Base-by-base conservation (phyloP, 2,797 vertebrate genomes). In the Cuculus canorus region DNA sequence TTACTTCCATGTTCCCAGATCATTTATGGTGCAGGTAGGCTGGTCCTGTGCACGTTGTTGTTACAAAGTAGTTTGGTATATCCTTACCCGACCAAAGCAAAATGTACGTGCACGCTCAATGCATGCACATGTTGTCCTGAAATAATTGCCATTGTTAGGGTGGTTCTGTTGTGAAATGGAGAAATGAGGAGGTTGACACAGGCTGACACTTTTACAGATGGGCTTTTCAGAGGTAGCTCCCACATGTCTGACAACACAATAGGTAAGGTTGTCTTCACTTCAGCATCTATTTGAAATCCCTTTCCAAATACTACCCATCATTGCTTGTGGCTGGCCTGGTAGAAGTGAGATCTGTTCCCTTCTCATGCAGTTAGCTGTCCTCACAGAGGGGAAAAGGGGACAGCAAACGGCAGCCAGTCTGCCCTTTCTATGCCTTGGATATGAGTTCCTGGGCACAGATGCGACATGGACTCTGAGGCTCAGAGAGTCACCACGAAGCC, bases 91-190 rank as follows among this genome's bases (percentile, higher is more conserved):
- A 17, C 15, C 18, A n/a, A 50, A 65, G 32, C 1, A 35, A 53
- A 87, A 53, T 13, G 3, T 23, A 5, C 0, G 0, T 15, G 50
- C 8, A 5, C 3, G 7, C 37, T 50, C 5, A 45, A 3, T 5
- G 39, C 32, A 22, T 4, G 8, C 3, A 12, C 8, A 4, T 2
- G 3, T 8, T 64, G 18, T 35, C 28, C 60, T 85, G 35, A n/a
- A 8, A 11, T n/a, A 50, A 48, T 28, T 77, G 11, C 23, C 27
- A 22, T 43, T 25, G 75, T 79, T 61, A 21, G 2, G 5, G 5
- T 23, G 22, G 15, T 10, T 80, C 39, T 82, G 22, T 52, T 73
- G 23, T 39, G 68, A 22, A 35, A 15, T 7, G 60, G 45, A 65
- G 50, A 59, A 79, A 21, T 24, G 60, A 70, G 56, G 30, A 88